Evolutionary conservation across 1,140 invertebrate genomes (phyloP).

Genomic region (Lineus longissimus): DNA sequence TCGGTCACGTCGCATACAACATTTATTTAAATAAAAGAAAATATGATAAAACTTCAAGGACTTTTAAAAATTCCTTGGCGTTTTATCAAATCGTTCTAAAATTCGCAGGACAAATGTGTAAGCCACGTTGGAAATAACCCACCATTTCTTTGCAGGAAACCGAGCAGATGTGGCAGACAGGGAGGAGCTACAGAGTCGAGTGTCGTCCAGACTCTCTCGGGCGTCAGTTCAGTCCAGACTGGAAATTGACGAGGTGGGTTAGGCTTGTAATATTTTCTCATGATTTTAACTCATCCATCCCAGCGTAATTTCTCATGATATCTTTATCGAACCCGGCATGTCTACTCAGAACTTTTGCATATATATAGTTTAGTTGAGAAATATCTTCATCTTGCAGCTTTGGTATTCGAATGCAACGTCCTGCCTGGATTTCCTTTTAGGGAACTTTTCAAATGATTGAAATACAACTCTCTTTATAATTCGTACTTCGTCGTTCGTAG

Average conservation of each 20-base stretch:
- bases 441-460: neutral
- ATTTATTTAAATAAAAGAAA: too few relatives aligned
- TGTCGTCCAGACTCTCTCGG: conserved; percentile 32
- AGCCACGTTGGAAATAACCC: too few relatives aligned
- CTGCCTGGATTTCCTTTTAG: neutral
- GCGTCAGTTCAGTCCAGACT: conserved; percentile 39
- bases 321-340: neutral
- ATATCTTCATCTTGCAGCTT: neutral
- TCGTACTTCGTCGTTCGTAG: neutral
- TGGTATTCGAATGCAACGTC: neutral
- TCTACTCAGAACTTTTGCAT: neutral
- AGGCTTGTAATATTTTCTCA: neutral
- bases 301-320: neutral
- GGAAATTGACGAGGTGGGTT: conserved; percentile 44
- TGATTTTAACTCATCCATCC: neutral
- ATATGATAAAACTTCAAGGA: too few relatives aligned
- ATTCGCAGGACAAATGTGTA: too few relatives aligned
- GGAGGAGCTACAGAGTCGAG: conserved; percentile 24
- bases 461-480: neutral
- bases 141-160: conserved; percentile 38
- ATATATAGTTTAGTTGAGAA: neutral
- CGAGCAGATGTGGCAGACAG: conserved; percentile 29
- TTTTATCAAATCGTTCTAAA: too few relatives aligned
- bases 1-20: too few relatives aligned
- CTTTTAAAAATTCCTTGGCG: too few relatives aligned